These are phyloP conservation scores for Pteruthius melanotis DNA, from an alignment of 2,113 vertebrate species.

Conservation along the genomic window DNA sequence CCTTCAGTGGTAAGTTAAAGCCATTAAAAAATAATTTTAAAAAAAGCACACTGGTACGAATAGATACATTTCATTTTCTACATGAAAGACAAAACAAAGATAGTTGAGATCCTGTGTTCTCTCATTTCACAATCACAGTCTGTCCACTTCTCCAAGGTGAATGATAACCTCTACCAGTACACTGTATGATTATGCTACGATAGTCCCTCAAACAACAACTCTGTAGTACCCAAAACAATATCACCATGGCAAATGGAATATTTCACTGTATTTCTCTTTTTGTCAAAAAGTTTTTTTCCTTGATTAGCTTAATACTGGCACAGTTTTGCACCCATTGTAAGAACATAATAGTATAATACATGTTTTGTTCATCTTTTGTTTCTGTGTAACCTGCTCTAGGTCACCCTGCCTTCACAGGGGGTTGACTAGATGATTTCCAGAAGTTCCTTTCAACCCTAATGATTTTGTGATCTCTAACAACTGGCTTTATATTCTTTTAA, in stretches of 20 bases:
- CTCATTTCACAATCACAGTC: neutral
- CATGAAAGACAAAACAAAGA: neutral
- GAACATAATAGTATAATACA: neutral
- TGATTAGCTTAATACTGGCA: neutral
- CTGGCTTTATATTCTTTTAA: neutral
- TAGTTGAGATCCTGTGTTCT: neutral
- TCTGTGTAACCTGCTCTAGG: neutral
- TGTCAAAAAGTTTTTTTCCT: neutral
- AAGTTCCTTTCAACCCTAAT: neutral
- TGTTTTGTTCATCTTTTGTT: neutral
- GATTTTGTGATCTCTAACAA: neutral
- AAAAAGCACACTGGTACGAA: neutral
- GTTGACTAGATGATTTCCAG: neutral
- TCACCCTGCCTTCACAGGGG: neutral
- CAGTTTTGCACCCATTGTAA: neutral
- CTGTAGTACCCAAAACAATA: neutral
- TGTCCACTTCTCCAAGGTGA: neutral
- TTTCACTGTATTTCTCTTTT: neutral
- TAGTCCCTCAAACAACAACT: neutral
- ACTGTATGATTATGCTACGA: fast-evolving
- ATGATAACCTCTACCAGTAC: neutral
- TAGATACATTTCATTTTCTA: neutral
- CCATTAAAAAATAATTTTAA: neutral
- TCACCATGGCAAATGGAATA: neutral
- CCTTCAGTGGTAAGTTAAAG: neutral